These are phyloP conservation scores for Octopus bimaculoides DNA, from an alignment of 1,140 invertebrate species.

Conservation along the genomic window DNA sequence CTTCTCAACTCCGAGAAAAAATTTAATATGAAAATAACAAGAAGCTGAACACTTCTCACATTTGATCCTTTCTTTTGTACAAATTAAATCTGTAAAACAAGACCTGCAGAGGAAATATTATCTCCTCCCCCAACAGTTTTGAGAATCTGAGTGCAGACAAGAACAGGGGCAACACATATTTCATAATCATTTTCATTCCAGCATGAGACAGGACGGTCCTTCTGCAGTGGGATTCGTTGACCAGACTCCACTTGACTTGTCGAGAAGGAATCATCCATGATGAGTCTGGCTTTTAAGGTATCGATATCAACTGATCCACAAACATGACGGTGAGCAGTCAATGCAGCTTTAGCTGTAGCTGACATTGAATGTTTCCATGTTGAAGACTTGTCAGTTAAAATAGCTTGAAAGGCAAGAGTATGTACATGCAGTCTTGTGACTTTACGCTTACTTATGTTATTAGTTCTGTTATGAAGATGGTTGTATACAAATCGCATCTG, in stretches of 20 bases:
- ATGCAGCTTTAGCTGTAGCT: slow-evolving; percentile 79
- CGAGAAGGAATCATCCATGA: slow-evolving; percentile 84
- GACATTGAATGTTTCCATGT: slow-evolving; percentile 69
- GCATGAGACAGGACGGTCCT: slow-evolving; percentile 71
- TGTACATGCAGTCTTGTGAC: slow-evolving; percentile 81
- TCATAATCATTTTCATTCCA: slow-evolving; percentile 74
- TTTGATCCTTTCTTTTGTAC: too few species aligned
- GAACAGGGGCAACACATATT: slow-evolving; percentile 79
- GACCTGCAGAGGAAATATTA: slow-evolving; percentile 82
- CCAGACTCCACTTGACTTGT: slow-evolving; percentile 57
- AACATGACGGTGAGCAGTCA: slow-evolving; percentile 81
- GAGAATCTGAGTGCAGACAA: slow-evolving; percentile 78
- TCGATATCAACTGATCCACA: slow-evolving; percentile 75
- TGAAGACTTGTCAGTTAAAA: slow-evolving; percentile 66
- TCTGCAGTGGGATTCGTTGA: slow-evolving; percentile 36
- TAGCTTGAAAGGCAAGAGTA: slow-evolving; percentile 83
- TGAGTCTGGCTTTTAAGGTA: slow-evolving; percentile 68
- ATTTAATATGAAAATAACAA: too few species aligned
- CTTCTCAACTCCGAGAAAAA: too few species aligned
- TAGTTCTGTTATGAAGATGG: slow-evolving; percentile 54
- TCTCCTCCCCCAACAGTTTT: slow-evolving; percentile 85
- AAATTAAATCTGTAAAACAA: slow-evolving; percentile 69
- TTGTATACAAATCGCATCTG: slow-evolving; percentile 74
- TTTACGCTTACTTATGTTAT: slow-evolving; percentile 57
- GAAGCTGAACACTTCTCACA: too few species aligned